These are phyloP conservation scores for Halcyon badia DNA, from an alignment of 2,797 vertebrate species.

Conservation along the genomic window DNA sequence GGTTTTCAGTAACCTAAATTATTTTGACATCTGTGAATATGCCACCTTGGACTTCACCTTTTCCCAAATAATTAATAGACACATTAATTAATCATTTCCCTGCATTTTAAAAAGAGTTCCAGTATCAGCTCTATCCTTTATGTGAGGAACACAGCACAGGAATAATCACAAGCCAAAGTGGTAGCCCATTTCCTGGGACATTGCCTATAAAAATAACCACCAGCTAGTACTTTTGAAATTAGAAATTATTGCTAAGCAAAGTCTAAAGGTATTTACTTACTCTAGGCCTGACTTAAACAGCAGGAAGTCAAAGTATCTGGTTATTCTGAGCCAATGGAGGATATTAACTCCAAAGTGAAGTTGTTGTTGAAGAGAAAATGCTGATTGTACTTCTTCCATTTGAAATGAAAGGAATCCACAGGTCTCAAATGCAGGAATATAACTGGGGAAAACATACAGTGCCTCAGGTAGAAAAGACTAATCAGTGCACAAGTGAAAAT, in stretches of 20 bases:
- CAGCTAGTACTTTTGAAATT: background rate
- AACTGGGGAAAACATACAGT: background rate
- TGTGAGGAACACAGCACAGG: background rate
- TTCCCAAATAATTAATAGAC: conserved; percentile 63
- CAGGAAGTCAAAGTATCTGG: background rate
- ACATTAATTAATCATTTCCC: conserved; percentile 33
- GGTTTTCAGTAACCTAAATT: conserved; percentile 69
- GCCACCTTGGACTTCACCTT: conserved; percentile 47
- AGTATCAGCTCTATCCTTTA: conserved; percentile 17
- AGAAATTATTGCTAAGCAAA: background rate
- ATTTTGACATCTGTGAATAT: conserved; percentile 67
- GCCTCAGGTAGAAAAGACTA: background rate
- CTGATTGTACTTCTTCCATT: background rate
- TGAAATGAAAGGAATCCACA: background rate
- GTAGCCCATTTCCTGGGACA: background rate
- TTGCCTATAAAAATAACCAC: background rate
- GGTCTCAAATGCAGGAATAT: background rate
- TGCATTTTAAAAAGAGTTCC: conserved; percentile 40
- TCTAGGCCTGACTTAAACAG: background rate
- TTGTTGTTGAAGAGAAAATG: background rate
- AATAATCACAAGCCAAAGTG: background rate
- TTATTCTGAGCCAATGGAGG: background rate
- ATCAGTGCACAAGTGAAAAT: background rate
- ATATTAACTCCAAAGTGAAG: background rate
- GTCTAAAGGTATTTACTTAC: background rate